Percentiles rank a stretch among this genome's conserved stretches.
These are phyloP conservation scores for Chrysolina oricalcia DNA, from an alignment of 2,888 invertebrate genomes.

Conservation along the genomic window DNA sequence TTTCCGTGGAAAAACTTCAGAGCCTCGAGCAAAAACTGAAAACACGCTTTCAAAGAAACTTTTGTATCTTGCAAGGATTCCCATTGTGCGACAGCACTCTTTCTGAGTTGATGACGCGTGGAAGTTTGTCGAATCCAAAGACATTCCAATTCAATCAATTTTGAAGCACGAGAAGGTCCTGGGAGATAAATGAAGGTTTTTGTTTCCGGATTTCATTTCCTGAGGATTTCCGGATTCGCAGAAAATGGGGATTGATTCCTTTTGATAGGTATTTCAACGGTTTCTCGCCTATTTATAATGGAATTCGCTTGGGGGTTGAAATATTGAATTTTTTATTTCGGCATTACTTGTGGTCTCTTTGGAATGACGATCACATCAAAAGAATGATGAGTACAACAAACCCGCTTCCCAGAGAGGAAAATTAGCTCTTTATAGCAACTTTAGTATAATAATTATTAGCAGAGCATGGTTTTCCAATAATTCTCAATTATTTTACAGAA, in stretches of 20 bases:
- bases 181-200: background rate
- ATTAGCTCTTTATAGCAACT: too few relatives aligned
- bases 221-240: background rate
- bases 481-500: too few relatives aligned
- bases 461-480: too few relatives aligned
- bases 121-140: background rate
- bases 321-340: too few relatives aligned
- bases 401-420: too few relatives aligned
- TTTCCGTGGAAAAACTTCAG: background rate
- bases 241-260: background rate
- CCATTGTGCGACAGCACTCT: background rate
- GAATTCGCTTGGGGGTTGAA: background rate
- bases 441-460: too few relatives aligned
- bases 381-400: too few relatives aligned
- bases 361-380: too few relatives aligned
- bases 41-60: background rate
- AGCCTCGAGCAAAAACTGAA: background rate
- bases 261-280: background rate
- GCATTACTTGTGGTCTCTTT: too few relatives aligned
- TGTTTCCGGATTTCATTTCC: constrained; percentile 6
- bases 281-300: background rate
- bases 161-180: background rate
- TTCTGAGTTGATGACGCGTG: constrained; percentile 11
- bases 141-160: constrained; percentile 11
- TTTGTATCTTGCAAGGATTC: background rate